A percentile compares a stretch with the other conserved stretches of the same genome.
Conservation (phyloP, 2,113 vertebrate genomes). For the Poeciliopsis retropinna region DNA sequence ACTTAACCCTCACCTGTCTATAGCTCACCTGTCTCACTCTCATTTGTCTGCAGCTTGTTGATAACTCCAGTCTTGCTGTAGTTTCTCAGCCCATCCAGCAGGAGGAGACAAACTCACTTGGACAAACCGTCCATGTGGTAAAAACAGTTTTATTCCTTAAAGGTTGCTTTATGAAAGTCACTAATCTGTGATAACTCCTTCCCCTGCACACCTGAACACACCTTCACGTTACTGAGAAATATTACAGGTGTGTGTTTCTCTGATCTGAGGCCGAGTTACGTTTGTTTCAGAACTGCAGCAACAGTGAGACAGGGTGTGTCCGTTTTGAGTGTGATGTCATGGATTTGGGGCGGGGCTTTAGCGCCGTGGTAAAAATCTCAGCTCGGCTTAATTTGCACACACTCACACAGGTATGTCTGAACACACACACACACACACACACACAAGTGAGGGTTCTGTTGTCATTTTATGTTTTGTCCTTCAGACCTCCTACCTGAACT, state of each 20-base stretch:
- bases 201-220: not conserved
- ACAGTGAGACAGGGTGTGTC: not conserved
- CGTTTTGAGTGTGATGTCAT: constrained; percentile 42
- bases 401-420: not conserved
- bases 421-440: not conserved
- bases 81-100: constrained; percentile 15
- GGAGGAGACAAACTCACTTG: constrained; percentile 19
- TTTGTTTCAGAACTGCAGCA: constrained; percentile 29
- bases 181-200: not conserved
- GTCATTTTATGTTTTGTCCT: too few species aligned
- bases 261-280: not conserved
- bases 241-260: not conserved
- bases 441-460: not conserved
- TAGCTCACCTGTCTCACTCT: not conserved
- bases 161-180: too few species aligned
- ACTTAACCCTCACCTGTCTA: not conserved
- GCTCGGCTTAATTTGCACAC: constrained; percentile 30
- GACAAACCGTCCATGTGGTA: constrained; percentile 32
- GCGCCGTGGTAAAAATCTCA: constrained; percentile 27
- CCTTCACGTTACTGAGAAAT: not conserved
- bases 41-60: constrained; percentile 12
- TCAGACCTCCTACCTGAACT: too few species aligned
- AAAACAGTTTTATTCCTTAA: not conserved
- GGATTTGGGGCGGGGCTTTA: constrained; percentile 20
- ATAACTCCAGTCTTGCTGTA: constrained; percentile 11